Evolutionary conservation across 2,888 invertebrate species (phyloP), one percentile per base, ranked within the genome.

Genomic region (Phortica okadai): DNA sequence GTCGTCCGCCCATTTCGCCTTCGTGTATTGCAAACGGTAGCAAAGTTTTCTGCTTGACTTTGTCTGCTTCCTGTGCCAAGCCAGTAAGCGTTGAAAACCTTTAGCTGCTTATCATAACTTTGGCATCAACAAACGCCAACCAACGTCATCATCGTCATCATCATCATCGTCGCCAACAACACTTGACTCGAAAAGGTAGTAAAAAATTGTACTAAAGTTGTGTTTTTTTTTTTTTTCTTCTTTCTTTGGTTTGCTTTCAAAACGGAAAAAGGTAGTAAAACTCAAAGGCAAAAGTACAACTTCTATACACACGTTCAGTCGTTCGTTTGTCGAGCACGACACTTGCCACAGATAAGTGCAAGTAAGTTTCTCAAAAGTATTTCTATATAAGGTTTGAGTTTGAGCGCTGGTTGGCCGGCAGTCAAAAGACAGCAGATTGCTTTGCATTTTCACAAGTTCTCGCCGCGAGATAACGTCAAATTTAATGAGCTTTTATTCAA

Each of bases 401-500:
- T 11, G 41, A 33, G 33, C 64, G 33, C 33, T 33, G 33, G 33
- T 33, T 33, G 33, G 33, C 33, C 33, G 33, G 33, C 33, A 33
- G 33, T 33, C 33, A 33, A 33, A 33, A 33, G 33, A 33, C 62
- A 62, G 1, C 33, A 62, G 62, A 10, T 56, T 72, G 54, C 6
- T 56, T 72, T 72, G 56, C 80, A 81, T 81, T 85, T 85, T 84
- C 85, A 85, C 85, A 83, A 86, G 76, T 85, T 86, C 82, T 81
- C 82, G 81, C 84, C 79, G 80, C 81, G 81, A 88, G 85, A 85
- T 85, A 88, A 87, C 87, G 84, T 88, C 87, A 86, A 85, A 85
- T 85, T 88, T 85, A 85, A 85, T 85, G 85, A 88, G 82, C 88
- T 85, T 84, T 85, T 85, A 85, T 85, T 85, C 87, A 85, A 85